Conservation (phyloP, 2,888 invertebrate species). For the Tryphoninae sp. region DNA sequence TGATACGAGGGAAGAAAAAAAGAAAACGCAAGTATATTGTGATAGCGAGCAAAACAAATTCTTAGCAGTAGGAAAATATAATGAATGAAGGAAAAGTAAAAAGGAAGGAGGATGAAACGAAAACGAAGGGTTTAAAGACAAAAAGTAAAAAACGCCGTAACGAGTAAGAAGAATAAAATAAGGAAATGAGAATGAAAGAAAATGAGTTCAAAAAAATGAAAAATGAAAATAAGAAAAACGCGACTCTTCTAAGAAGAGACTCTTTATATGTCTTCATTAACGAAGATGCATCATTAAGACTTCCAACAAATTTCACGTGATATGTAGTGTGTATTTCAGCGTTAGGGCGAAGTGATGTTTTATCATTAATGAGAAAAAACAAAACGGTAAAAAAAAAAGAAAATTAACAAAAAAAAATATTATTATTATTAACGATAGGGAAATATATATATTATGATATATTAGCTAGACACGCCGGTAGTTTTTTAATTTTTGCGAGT, state of each 20-base stretch:
- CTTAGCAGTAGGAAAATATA: conserved; percentile 64
- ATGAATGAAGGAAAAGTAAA: conserved; percentile 11
- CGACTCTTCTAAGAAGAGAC: conserved; percentile 73
- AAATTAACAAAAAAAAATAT: not conserved
- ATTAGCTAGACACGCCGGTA: conserved; percentile 58
- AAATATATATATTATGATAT: conserved; percentile 23
- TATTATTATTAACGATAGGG: conserved; percentile 58
- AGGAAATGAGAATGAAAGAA: conserved; percentile 15
- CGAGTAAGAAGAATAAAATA: conserved; percentile 15
- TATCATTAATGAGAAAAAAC: conserved; percentile 52
- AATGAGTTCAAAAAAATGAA: conserved; percentile 32
- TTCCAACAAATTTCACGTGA: conserved; percentile 77
- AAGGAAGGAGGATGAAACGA: conserved; percentile 22
- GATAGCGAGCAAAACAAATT: conserved; percentile 76
- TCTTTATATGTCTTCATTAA: conserved; percentile 72
- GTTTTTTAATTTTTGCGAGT: conserved; percentile 64
- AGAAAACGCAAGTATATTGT: conserved; percentile 69
- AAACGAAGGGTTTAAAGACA: not conserved
- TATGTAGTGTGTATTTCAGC: conserved; percentile 70
- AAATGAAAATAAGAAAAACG: conserved; percentile 26
- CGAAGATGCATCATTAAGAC: conserved; percentile 77
- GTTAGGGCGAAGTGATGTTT: conserved; percentile 65
- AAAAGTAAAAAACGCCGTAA: too few species aligned
- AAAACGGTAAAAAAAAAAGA: too few species aligned
- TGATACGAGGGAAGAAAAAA: conserved; percentile 29